Evolutionary conservation across 23 tunicate genomes (phyloP).

Genomic region (Styela plicata): DNA sequence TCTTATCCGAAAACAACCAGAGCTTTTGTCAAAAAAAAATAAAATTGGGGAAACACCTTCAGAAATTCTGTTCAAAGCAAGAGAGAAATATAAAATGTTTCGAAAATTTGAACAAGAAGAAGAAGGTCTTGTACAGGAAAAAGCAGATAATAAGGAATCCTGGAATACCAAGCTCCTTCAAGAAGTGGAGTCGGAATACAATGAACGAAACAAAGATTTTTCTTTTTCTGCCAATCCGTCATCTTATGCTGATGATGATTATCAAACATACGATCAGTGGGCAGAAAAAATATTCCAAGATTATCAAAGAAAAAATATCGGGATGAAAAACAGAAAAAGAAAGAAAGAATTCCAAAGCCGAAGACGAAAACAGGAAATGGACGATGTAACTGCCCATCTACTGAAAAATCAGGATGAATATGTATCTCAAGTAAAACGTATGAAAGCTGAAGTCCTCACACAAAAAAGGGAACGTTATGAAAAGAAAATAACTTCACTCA

Average conservation of each 20-base stretch:
- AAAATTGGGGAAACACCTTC: slow-evolving; percentile 70
- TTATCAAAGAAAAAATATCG: slow-evolving; percentile 53
- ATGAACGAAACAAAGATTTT: not conserved
- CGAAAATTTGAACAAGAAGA: slow-evolving; percentile 15
- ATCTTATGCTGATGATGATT: slow-evolving; percentile 36
- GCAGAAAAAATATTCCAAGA: slow-evolving; percentile 86
- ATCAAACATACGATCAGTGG: slow-evolving; percentile 86
- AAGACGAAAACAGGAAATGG: slow-evolving; percentile 53
- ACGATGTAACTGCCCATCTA: slow-evolving; percentile 46
- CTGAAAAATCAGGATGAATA: slow-evolving; percentile 60
- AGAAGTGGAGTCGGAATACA: slow-evolving; percentile 27
- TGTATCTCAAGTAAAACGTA: slow-evolving; percentile 37
- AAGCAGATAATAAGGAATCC: not conserved
- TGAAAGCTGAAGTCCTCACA: slow-evolving; percentile 51
- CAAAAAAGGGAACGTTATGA: slow-evolving; percentile 54
- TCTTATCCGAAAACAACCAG: slow-evolving; percentile 48
- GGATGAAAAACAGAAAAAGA: slow-evolving; percentile 20
- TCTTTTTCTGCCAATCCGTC: not conserved
- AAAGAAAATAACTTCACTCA: slow-evolving; percentile 42
- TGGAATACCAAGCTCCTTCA: slow-evolving; percentile 59
- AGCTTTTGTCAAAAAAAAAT: slow-evolving; percentile 35
- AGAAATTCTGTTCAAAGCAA: slow-evolving; percentile 15
- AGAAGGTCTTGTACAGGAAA: slow-evolving; percentile 17
- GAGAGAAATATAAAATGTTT: slow-evolving; percentile 24
- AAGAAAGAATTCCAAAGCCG: slow-evolving; percentile 28